These are phyloP conservation scores for Ectemnius continuus DNA, from an alignment of 2,888 invertebrate species.

Conservation along the genomic window DNA sequence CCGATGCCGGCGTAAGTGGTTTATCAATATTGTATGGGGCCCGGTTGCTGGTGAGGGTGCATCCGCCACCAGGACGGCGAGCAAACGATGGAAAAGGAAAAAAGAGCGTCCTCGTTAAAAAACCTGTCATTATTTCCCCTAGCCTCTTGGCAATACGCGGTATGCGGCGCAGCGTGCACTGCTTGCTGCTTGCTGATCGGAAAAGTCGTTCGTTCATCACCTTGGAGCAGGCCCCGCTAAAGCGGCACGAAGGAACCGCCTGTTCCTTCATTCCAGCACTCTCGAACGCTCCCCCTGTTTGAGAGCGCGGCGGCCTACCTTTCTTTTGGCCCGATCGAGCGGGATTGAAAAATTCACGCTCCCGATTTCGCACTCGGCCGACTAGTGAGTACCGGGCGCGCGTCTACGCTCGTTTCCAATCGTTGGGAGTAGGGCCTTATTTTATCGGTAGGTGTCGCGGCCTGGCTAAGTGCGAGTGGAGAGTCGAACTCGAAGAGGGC, in stretches of 20 bases:
- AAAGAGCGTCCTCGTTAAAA: constrained; percentile 55
- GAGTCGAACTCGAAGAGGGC: background rate
- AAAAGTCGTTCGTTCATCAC: constrained; percentile 58
- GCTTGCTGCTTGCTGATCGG: constrained; percentile 52
- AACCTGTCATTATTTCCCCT: constrained; percentile 60
- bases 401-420: constrained; percentile 16
- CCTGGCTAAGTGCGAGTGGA: background rate
- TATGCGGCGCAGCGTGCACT: too few species aligned
- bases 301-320: constrained; percentile 6
- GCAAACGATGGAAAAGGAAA: constrained; percentile 33
- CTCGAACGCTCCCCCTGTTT: background rate
- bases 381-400: background rate
- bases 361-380: constrained; percentile 8
- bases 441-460: constrained; percentile 1
- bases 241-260: constrained; percentile 30
- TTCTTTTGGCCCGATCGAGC: constrained; percentile 32
- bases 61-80: constrained; percentile 19
- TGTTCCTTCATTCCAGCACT: background rate
- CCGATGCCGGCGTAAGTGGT: constrained; percentile 18
- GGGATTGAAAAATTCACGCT: constrained; percentile 19
- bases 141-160: constrained; percentile 46
- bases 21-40: constrained; percentile 61
- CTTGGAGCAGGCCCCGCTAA: constrained; percentile 33
- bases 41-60: constrained; percentile 52
- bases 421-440: constrained; percentile 11